Base-by-base conservation (phyloP, 1,140 invertebrate genomes). In the Wiebesia pumilae region DNA sequence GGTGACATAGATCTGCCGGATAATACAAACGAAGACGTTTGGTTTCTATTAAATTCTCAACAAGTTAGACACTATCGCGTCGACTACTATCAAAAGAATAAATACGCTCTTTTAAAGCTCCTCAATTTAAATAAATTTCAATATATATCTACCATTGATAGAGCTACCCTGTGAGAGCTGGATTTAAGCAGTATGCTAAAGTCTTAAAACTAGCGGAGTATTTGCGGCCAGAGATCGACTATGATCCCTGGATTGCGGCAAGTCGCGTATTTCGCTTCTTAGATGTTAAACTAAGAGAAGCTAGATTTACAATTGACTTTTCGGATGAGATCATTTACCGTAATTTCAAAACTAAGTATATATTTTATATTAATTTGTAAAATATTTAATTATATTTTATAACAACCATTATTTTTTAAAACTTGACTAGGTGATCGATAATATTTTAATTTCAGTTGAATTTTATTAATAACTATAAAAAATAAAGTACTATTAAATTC, bases 111-210 rank as follows among this genome's bases (percentile, higher is more conserved):
- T 3, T 92, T 90, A 7, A 67, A 89, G 4, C 91, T 94, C 78
- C 87, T 95, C 14, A 86, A 89, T 14, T 90, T 79, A 0, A 47
- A 65, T 0, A 88, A 93, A 40, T 90, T 87, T 27, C 88, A 88
- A 14, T 85, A 71, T 21, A 94, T 96, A 71, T 88, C 91, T 43
- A 80, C 88, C 14, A 89, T 93, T 0, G 96, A 95, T 84, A 90
- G 96, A 87, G 96, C 95, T 16, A 95, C 95, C 86, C 91, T 96
- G 95, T 94, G 0, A 91, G 91, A 84, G 91, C 89, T 0, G 93
- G 91, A 14, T 88, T 91, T 6, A 35, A 94, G 0, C 78, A 92
- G 33, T 95, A 95, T 69, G 87, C 88, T 0, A 87, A 94, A 1
- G 92, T 95, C 0, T 90, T 96, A 3, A 82, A 94, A 47, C 89